phyloP scores from a whole-genome alignment of 2,888 invertebrate genomes.

The Alentia gelatinosa region DNA sequence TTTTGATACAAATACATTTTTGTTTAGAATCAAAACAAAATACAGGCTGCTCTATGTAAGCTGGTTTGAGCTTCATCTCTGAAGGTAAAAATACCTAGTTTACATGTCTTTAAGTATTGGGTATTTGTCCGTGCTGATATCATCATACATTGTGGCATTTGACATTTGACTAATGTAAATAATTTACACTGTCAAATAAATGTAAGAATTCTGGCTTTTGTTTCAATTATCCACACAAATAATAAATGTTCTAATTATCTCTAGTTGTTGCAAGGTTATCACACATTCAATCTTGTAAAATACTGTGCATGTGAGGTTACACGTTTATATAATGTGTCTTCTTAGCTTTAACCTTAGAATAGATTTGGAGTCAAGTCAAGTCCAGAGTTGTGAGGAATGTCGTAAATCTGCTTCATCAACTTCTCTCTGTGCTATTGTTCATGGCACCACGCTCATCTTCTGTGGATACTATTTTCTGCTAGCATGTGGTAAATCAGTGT shows the following conservation, averaged over 20 bases:
- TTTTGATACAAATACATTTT: not conserved
- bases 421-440: not conserved
- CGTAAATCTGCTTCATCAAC: not conserved
- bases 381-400: not conserved
- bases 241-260: not conserved
- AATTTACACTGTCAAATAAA: not conserved
- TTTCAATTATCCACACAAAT: not conserved
- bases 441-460: not conserved
- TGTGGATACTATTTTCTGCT: not conserved
- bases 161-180: not conserved
- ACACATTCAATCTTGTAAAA: not conserved
- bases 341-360: not conserved
- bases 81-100: constrained; percentile 2
- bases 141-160: not conserved
- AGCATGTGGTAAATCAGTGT: not conserved
- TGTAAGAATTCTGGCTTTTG: not conserved
- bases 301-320: not conserved
- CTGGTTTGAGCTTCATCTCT: constrained; percentile 4
- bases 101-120: not conserved
- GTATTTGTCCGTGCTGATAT: not conserved
- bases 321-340: not conserved
- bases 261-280: not conserved
- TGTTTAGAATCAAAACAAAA: not conserved
- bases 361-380: not conserved
- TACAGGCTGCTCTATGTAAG: not conserved